A percentile compares a stretch with the other conserved stretches of the same genome.
Conservation (phyloP, 2,113 vertebrate genomes). For the Noctilio leporinus region DNA sequence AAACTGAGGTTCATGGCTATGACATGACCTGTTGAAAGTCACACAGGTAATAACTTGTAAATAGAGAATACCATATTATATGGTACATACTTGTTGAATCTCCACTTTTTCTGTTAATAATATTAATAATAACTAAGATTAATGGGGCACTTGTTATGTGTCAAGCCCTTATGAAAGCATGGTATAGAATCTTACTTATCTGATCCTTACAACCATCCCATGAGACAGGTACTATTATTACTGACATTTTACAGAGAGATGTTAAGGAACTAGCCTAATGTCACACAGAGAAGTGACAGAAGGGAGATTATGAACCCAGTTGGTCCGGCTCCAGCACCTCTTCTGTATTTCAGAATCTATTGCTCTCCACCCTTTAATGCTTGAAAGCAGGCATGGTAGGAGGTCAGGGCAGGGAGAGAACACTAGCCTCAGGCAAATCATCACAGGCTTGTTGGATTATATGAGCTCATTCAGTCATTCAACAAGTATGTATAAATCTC, state of each 20-base stretch:
- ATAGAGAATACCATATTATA: neutral
- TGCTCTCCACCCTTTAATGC: neutral
- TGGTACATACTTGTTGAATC: too few relatives aligned
- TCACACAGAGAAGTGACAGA: neutral
- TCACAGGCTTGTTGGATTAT: neutral
- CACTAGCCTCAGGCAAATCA: neutral
- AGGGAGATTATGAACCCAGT: neutral
- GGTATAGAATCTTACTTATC: neutral
- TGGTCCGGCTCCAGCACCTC: accelerated
- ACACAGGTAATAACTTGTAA: neutral
- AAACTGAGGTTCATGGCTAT: neutral
- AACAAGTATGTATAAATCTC: neutral
- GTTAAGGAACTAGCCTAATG: neutral
- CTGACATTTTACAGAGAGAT: neutral
- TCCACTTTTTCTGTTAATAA: neutral
- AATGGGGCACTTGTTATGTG: neutral
- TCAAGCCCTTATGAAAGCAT: neutral
- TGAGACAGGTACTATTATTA: neutral
- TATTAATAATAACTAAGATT: neutral
- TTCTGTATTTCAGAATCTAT: neutral
- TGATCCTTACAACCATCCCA: neutral
- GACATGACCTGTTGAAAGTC: neutral
- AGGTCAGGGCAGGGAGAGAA: neutral
- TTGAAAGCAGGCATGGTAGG: neutral
- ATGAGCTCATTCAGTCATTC: neutral